These are phyloP conservation scores for Forbesichthys agassizii DNA, from an alignment of 2,113 vertebrate species.

Conservation along the genomic window DNA sequence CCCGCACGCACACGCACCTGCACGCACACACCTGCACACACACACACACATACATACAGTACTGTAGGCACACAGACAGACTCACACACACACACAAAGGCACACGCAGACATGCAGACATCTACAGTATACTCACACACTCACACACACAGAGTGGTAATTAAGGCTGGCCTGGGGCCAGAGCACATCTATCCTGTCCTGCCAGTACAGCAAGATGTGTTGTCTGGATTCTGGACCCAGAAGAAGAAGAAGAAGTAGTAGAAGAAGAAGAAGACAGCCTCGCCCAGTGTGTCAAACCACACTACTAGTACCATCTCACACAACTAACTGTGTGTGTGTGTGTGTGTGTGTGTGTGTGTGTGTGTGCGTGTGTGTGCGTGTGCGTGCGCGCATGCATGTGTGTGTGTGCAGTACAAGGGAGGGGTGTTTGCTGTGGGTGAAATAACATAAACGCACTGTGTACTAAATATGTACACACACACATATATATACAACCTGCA, in stretches of 20 bases:
- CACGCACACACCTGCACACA: background rate
- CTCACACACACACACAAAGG: background rate
- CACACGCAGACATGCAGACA: slow-evolving; percentile 10
- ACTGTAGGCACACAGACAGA: too few species aligned
- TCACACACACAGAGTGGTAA: slow-evolving; percentile 23
- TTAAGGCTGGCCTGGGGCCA: slow-evolving; percentile 48
- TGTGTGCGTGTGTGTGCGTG: background rate
- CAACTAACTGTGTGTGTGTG: slow-evolving; percentile 2
- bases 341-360: slow-evolving; percentile 3
- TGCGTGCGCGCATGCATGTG: background rate
- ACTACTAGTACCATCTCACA: slow-evolving; percentile 9
- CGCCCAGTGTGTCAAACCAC: slow-evolving; percentile 37
- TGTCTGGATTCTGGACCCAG: slow-evolving; percentile 15
- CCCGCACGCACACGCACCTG: background rate
- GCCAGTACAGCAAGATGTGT: slow-evolving; percentile 33
- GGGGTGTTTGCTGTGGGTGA: background rate
- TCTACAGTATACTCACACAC: slow-evolving; percentile 20
- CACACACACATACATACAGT: background rate
- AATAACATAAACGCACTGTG: too few species aligned
- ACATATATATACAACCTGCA: too few species aligned
- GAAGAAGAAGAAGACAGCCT: slow-evolving; percentile 16
- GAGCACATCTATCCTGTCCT: slow-evolving; percentile 40
- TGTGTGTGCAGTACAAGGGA: background rate
- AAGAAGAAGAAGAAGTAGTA: slow-evolving; percentile 4
- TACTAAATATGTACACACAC: background rate